A percentile compares a stretch with the other conserved stretches of the same genome.
These are phyloP conservation scores for Lophura nycthemera DNA, from an alignment of 2,113 vertebrate genomes.

Conservation along the genomic window DNA sequence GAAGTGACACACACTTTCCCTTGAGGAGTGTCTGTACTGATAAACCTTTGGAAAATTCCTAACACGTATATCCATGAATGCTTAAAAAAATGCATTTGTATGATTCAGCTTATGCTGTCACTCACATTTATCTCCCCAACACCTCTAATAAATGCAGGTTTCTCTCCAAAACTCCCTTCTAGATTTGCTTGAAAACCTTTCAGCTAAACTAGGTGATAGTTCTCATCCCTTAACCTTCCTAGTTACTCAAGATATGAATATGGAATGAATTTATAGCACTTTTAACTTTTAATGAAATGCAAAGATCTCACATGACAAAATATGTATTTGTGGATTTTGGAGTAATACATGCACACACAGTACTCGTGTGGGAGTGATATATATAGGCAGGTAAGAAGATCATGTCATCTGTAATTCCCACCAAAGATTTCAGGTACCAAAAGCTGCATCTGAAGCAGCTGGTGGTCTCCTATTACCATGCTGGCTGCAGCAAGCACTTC, in stretches of 20 bases:
- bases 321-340: background rate
- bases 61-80: background rate
- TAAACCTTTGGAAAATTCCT: constrained; percentile 19
- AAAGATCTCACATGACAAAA: background rate
- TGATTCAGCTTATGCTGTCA: constrained; percentile 16
- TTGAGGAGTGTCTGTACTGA: background rate
- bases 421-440: constrained; percentile 41
- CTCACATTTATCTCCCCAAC: constrained; percentile 20
- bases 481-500: constrained; percentile 58
- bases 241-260: background rate
- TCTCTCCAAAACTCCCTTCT: constrained; percentile 19
- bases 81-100: background rate
- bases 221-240: constrained; percentile 36
- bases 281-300: constrained; percentile 28
- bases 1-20: background rate
- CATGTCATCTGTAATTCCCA: constrained; percentile 34
- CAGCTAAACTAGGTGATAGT: background rate
- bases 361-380: background rate
- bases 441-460: constrained; percentile 24
- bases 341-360: background rate
- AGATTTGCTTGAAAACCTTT: constrained; percentile 35
- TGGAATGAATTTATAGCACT: constrained; percentile 38
- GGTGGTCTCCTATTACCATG: constrained; percentile 34
- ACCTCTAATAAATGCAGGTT: constrained; percentile 41
- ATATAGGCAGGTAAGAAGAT: constrained; percentile 25